These are phyloP conservation scores for Tetramorium alpestre DNA, from an alignment of 1,140 invertebrate species.

Conservation along the genomic window DNA sequence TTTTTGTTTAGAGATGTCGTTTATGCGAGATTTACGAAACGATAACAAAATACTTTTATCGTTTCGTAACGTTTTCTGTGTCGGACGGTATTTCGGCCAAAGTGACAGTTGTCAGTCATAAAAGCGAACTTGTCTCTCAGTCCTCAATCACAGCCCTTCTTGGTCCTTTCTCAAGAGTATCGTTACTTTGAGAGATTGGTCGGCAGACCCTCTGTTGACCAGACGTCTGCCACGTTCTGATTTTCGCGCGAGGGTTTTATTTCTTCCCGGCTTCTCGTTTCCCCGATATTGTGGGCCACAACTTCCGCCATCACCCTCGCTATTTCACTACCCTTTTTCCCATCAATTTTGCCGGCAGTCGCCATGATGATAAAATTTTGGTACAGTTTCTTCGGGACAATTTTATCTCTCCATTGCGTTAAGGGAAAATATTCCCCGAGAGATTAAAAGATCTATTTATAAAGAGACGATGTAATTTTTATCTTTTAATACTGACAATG, in stretches of 20 bases:
- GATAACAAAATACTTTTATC: background rate
- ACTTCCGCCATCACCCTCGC: conserved; percentile 5
- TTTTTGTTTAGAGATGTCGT: background rate
- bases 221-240: background rate
- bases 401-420: background rate
- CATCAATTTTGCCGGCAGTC: conserved; percentile 12
- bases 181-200: conserved; percentile 28
- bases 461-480: background rate
- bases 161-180: conserved; percentile 42
- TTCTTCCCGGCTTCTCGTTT: conserved; percentile 51
- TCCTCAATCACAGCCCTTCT: conserved; percentile 39
- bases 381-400: background rate
- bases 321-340: conserved; percentile 25
- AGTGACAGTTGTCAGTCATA: conserved; percentile 49
- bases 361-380: conserved; percentile 27
- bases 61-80: background rate
- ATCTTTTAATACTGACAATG: background rate
- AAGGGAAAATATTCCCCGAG: background rate
- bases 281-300: conserved; percentile 51
- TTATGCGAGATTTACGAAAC: background rate
- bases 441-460: background rate
- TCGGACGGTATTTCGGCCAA: background rate
- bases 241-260: conserved; percentile 49
- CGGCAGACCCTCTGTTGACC: conserved; percentile 37
- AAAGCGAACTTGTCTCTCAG: conserved; percentile 8